phyloP scores from a whole-genome alignment of 2,888 invertebrate genomes.

The Hypena proboscidalis region DNA sequence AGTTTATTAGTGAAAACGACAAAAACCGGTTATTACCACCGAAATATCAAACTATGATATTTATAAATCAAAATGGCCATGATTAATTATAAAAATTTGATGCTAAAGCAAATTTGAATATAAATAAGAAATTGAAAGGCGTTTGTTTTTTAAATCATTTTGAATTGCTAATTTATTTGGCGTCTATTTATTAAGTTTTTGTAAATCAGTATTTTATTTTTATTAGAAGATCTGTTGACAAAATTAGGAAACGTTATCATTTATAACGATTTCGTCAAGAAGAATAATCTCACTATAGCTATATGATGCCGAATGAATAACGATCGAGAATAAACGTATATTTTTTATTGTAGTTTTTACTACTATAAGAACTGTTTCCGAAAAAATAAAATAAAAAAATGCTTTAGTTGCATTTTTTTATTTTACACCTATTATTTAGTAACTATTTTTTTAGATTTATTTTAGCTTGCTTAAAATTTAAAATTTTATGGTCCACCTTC shows the following conservation, averaged over 20 bases:
- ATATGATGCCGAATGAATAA: too few relatives aligned
- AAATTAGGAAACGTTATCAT: neutral
- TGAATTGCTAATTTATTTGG: slow-evolving; percentile 6
- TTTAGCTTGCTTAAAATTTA: too few relatives aligned
- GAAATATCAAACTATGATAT: neutral
- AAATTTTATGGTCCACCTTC: too few relatives aligned
- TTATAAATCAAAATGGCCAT: slow-evolving; percentile 36
- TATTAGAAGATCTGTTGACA: neutral
- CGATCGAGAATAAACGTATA: too few relatives aligned
- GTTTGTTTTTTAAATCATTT: slow-evolving; percentile 26
- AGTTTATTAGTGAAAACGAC: slow-evolving; percentile 42
- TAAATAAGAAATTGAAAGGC: slow-evolving; percentile 28
- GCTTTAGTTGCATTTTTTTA: too few relatives aligned
- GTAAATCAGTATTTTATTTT: slow-evolving; percentile 1
- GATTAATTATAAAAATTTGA: slow-evolving; percentile 29
- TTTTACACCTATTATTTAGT: too few relatives aligned
- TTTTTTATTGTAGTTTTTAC: too few relatives aligned
- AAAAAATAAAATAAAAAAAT: too few relatives aligned
- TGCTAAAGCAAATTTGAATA: slow-evolving; percentile 35
- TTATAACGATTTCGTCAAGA: neutral
- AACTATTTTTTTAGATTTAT: too few relatives aligned
- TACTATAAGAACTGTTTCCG: too few relatives aligned
- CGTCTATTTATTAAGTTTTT: neutral
- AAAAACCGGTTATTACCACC: slow-evolving; percentile 23
- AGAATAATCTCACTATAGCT: neutral